phyloP scores from a whole-genome alignment of 2,797 vertebrate genomes.

The Telmatherina bonti region DNA sequence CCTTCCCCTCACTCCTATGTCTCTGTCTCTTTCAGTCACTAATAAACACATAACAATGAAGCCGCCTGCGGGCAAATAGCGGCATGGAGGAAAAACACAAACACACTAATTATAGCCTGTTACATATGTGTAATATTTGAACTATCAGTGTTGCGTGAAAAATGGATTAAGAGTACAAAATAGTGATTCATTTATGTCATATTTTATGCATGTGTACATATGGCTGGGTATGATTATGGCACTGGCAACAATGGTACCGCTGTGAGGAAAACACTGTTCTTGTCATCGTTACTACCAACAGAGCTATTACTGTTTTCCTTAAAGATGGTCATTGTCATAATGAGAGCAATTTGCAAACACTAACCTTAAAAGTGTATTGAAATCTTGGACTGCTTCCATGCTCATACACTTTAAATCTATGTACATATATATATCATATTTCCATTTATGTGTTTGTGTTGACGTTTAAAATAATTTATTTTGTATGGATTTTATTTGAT shows the following conservation, averaged over 20 bases:
- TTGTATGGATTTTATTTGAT: too few relatives aligned
- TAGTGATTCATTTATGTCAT: constrained; percentile 76
- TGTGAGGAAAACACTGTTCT: constrained; percentile 53
- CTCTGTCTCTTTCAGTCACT: constrained; percentile 79
- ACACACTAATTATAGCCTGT: constrained; percentile 83
- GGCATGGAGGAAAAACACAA: constrained; percentile 73
- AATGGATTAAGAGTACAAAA: constrained; percentile 77
- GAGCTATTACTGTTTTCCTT: constrained; percentile 14
- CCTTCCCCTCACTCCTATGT: constrained; percentile 49
- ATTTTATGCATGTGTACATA: constrained; percentile 69
- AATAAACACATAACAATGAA: constrained; percentile 85
- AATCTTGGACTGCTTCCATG: too few relatives aligned
- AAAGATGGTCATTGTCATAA: constrained; percentile 20
- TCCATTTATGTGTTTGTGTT: not conserved
- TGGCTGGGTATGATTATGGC: constrained; percentile 71
- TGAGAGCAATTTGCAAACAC: constrained; percentile 16
- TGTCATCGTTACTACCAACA: constrained; percentile 15
- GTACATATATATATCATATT: too few relatives aligned
- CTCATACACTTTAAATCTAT: too few relatives aligned
- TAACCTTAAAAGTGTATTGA: not conserved
- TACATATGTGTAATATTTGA: constrained; percentile 81
- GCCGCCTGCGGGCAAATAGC: constrained; percentile 75
- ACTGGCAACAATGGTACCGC: constrained; percentile 55
- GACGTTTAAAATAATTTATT: too few relatives aligned
- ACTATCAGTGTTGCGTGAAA: constrained; percentile 76